These are phyloP conservation scores for Celastrina argiolus DNA, from an alignment of 2,888 invertebrate species.

Conservation along the genomic window DNA sequence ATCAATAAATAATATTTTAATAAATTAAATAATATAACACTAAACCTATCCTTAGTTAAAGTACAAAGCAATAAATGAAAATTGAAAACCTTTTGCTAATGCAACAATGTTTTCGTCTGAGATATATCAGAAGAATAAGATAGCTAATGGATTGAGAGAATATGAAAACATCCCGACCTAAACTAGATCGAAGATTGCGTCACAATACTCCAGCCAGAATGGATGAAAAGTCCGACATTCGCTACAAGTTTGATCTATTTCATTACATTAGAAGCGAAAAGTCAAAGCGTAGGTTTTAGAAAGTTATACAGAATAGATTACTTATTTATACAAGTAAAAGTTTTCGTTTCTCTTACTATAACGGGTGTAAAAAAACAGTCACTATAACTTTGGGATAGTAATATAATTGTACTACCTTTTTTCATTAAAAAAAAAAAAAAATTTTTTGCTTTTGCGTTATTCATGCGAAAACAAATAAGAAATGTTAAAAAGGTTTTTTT, in stretches of 20 bases:
- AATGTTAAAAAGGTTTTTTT: no score
- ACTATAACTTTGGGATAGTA: no score
- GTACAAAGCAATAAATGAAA: neutral
- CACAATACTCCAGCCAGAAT: conserved; percentile 7
- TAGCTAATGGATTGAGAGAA: neutral
- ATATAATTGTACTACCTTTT: no score
- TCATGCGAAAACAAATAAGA: no score
- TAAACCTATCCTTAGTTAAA: neutral
- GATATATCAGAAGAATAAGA: neutral
- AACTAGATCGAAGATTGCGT: conserved; percentile 7
- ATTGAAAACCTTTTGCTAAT: neutral
- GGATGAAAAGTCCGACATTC: neutral
- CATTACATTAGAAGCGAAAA: neutral
- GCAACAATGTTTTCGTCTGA: neutral
- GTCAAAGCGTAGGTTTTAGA: neutral
- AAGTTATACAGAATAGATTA: neutral
- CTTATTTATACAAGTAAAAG: no score
- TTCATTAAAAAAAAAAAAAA: no score
- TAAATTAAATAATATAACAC: neutral
- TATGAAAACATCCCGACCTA: neutral
- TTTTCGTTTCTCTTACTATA: no score
- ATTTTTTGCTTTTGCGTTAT: no score
- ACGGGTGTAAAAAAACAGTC: no score
- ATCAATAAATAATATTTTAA: no score
- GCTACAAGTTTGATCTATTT: neutral